A percentile compares a stretch with the other conserved stretches of the same genome.
These are phyloP conservation scores for Hofmannophila pseudospretella DNA, from an alignment of 2,888 invertebrate genomes.

Conservation along the genomic window DNA sequence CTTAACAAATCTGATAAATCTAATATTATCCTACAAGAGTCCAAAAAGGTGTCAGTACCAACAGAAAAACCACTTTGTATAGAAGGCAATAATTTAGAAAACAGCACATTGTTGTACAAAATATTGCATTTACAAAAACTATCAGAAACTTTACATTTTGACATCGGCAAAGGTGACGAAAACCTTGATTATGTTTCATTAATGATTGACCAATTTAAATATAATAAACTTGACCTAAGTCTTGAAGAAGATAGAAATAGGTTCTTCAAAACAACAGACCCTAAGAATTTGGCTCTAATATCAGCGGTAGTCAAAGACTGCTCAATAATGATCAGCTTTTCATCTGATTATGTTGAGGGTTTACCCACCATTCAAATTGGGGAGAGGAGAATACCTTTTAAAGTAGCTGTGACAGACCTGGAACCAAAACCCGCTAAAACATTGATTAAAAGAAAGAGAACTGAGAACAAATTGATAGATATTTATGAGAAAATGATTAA, in stretches of 20 bases:
- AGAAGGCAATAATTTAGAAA: slow-evolving; percentile 20
- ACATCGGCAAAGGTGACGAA: slow-evolving; percentile 15
- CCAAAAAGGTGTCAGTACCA: slow-evolving; percentile 7
- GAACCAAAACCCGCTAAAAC: slow-evolving; percentile 79
- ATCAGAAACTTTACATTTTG: slow-evolving; percentile 25
- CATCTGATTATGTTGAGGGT: slow-evolving; percentile 27
- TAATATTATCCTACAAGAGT: slow-evolving; percentile 16
- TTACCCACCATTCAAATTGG: slow-evolving; percentile 38
- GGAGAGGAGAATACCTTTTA: slow-evolving; percentile 61
- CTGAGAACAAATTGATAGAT: slow-evolving; percentile 42
- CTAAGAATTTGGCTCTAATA: slow-evolving; percentile 58
- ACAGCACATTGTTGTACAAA: slow-evolving; percentile 35
- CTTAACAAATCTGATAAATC: slow-evolving; percentile 21
- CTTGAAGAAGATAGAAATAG: slow-evolving; percentile 22
- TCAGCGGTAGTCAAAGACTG: slow-evolving; percentile 84
- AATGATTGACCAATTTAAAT: slow-evolving; percentile 33
- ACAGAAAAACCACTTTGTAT: slow-evolving; percentile 22
- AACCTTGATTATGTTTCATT: slow-evolving; percentile 37
- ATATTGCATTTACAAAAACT: slow-evolving; percentile 49
- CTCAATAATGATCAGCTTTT: slow-evolving; percentile 81
- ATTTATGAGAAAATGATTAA: slow-evolving; percentile 33
- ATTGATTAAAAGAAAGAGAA: slow-evolving; percentile 44
- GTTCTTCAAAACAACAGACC: slow-evolving; percentile 30
- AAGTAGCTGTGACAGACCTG: slow-evolving; percentile 80
- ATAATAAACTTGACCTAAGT: slow-evolving; percentile 31